These are phyloP conservation scores for Phyllotreta cruciferae DNA, from an alignment of 2,888 invertebrate genomes.

Conservation along the genomic window DNA sequence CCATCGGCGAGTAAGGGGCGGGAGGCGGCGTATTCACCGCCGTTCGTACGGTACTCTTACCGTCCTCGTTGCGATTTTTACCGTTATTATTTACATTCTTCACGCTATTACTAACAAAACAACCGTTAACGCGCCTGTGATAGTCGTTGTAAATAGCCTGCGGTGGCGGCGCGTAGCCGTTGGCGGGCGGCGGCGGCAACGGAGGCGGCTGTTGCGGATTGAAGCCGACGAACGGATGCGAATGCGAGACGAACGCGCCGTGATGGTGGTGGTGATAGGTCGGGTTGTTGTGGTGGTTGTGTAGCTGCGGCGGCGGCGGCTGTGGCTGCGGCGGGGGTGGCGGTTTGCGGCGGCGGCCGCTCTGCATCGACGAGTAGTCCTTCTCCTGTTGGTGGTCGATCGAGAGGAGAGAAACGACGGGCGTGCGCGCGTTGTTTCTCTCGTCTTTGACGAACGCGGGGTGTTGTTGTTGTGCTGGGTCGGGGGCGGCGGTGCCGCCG, in stretches of 20 bases:
- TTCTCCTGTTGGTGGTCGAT: constrained; percentile 58
- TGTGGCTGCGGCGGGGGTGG: constrained; percentile 53
- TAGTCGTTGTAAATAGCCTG: constrained; percentile 19
- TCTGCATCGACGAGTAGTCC: constrained; percentile 57
- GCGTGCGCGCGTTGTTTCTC: constrained; percentile 52
- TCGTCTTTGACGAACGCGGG: neutral
- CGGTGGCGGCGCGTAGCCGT: constrained; percentile 9
- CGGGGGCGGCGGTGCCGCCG: constrained; percentile 3
- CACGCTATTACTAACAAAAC: constrained; percentile 25
- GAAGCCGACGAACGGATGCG: constrained; percentile 19
- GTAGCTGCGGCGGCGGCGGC: constrained; percentile 43
- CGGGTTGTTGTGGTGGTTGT: constrained; percentile 15
- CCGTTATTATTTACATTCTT: constrained; percentile 19
- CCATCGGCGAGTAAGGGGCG: constrained; percentile 45
- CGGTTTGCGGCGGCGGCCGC: constrained; percentile 53
- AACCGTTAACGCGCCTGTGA: constrained; percentile 28
- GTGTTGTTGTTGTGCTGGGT: too few relatives aligned
- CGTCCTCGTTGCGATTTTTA: constrained; percentile 22
- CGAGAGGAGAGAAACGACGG: constrained; percentile 57
- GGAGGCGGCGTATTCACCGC: constrained; percentile 44
- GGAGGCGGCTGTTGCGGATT: constrained; percentile 27
- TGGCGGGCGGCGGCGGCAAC: constrained; percentile 17
- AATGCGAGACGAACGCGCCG: constrained; percentile 31
- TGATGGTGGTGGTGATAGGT: constrained; percentile 27
- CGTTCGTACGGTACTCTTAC: constrained; percentile 32